Base-by-base conservation (phyloP, 2,797 vertebrate species). In the Kryptopterus vitreolus region DNA sequence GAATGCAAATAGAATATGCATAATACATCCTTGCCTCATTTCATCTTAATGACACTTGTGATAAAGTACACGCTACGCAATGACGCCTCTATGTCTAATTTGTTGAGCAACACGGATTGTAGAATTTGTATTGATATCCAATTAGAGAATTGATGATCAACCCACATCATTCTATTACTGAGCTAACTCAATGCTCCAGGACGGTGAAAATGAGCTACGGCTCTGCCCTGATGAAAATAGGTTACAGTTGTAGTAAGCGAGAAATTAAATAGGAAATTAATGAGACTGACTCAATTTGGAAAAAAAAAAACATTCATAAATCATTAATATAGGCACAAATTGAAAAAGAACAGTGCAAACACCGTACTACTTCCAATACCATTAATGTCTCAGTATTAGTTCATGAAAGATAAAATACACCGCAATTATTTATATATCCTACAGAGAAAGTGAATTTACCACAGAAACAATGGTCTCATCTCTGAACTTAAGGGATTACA, bases 341-440 rank as follows among this genome's bases (percentile, higher is more conserved):
- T 7, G 11, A 53, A 71, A 52, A 55, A 71, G 46, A 31, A 52
- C 68, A 53, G 29, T 55, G 50, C 69, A 16, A 48, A 48, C n/a
- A 26, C 43, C 5, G 16, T 18, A 55, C 11, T 22, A 71, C 10
- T 52, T 48, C 1, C 15, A 16, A 26, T 24, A 66, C 29, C 18
- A 11, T 13, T 52, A 46, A 62, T 20, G 77, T 6, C 24, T 53
- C 62, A 79, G 29, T 53, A 61, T 22, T 55, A 29, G 48, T 22
- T 52, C 53, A 22, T 46, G 16, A 31, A 33, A 74, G 52, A 82
- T 74, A 20, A 80, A 59, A 70, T 15, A 55, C 4, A 24, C 31
- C 46, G 46, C 33, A 46, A 65, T 74, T 75, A 66, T 77, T 82
- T 4, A 53, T 77, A 65, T 29, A 24, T 73, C 63, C 24, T 65